These are phyloP conservation scores for Leucozona laternaria DNA, from an alignment of 2,888 invertebrate species.

Conservation along the genomic window DNA sequence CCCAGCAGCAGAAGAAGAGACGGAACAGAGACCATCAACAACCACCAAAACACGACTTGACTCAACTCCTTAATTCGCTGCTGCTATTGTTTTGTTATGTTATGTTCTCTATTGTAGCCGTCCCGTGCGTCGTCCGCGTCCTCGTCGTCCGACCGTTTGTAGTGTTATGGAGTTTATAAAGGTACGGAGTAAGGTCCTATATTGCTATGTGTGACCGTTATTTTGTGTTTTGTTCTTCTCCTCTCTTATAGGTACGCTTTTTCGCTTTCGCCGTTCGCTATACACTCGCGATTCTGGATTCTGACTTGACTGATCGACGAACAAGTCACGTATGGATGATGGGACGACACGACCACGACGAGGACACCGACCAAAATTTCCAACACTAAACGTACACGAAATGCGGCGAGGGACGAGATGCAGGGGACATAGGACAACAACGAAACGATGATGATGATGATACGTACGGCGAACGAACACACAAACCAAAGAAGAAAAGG, in stretches of 20 bases:
- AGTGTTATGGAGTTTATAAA: conserved; percentile 19
- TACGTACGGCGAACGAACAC: conserved; percentile 61
- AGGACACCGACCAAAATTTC: conserved; percentile 70
- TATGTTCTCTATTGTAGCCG: conserved; percentile 27
- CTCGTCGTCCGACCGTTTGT: conserved; percentile 1
- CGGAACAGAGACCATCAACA: conserved; percentile 40
- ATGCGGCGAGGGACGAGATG: conserved; percentile 46
- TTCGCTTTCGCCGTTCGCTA: conserved; percentile 5
- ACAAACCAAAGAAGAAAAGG: conserved; percentile 64
- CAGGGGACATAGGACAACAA: conserved; percentile 52
- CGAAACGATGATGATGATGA: conserved; percentile 67
- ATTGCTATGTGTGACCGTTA: conserved; percentile 35
- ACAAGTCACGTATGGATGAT: conserved; percentile 76
- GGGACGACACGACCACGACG: conserved; percentile 72
- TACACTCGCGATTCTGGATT: conserved; percentile 51
- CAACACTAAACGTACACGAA: conserved; percentile 52
- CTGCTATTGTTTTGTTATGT: conserved; percentile 56
- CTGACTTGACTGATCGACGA: conserved; percentile 75
- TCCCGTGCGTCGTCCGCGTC: neutral
- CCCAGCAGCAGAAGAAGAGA: conserved; percentile 12
- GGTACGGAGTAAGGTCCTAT: conserved; percentile 1
- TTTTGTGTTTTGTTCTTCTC: conserved; percentile 62
- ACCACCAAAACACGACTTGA: conserved; percentile 71
- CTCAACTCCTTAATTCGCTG: conserved; percentile 64
- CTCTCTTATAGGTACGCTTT: conserved; percentile 31